Evolutionary conservation across 2,113 vertebrate genomes (phyloP).

Genomic region (Jaculus jaculus): DNA sequence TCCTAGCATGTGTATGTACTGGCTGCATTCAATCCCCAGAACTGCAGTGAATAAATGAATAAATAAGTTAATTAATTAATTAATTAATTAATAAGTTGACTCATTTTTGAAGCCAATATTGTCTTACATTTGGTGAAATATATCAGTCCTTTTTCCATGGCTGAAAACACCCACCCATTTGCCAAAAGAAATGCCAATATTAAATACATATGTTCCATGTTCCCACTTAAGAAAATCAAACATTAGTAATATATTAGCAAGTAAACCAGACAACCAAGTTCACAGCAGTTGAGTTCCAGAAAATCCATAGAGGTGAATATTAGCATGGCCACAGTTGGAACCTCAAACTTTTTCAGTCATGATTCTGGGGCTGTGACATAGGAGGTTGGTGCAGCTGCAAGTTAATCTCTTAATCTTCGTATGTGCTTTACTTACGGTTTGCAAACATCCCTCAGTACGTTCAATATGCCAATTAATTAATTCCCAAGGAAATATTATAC

Average conservation of each 20-base stretch:
- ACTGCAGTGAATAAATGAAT: neutral
- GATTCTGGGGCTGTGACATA: fast-evolving
- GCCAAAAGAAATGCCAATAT: neutral
- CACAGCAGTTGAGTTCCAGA: neutral
- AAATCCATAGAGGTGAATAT: neutral
- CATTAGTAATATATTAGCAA: neutral
- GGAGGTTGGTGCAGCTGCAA: neutral
- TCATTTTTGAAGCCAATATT: neutral
- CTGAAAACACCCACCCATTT: neutral
- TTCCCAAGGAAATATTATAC: too few species aligned
- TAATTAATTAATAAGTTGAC: too few species aligned
- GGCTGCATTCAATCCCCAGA: neutral
- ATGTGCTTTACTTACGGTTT: too few species aligned
- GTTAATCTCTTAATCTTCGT: neutral
- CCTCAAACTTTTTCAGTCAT: fast-evolving
- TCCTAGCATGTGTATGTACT: too few species aligned
- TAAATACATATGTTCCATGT: neutral
- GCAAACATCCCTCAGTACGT: too few species aligned
- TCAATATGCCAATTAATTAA: neutral
- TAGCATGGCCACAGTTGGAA: fast-evolving
- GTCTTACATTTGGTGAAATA: neutral
- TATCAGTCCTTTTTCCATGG: neutral
- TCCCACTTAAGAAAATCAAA: neutral
- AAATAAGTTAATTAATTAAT: neutral
- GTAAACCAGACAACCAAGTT: too few species aligned